Base-by-base conservation (phyloP, 2,888 invertebrate species). In the Nasonovia ribisnigri region DNA sequence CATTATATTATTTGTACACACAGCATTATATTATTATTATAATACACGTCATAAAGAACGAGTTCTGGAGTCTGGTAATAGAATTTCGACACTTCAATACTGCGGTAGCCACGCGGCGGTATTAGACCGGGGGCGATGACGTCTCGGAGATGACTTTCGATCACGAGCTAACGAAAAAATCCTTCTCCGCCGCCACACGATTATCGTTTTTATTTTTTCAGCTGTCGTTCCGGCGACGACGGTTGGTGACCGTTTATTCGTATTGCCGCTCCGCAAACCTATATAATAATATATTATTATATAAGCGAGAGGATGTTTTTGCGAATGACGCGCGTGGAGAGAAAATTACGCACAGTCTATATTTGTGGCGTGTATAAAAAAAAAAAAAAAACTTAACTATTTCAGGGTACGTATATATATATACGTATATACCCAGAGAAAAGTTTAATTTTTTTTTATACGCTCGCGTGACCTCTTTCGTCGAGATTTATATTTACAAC, bases 391-490 rank as follows among this genome's bases (percentile, higher is more conserved):
- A 77, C 77, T 77, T 77, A 24, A 77, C 77, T 36, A 77, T 77
- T 77, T 77, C 77, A 77, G 77, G 77, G 77, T 77, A 77, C 36
- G 36, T 36, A 77, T 36, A 16, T 29, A 11, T 77, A 77, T 20
- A 77, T 36, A 46, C 8, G 26, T 57, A 43, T 10, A 29, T 43
- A 60, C 60, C 43, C 57, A 4, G n/a, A 57, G 60, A 89, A 89
- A n/a, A 60, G 36, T 60, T 60, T 46, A 60, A 54, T 57, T 54
- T 54, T 54, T 88, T 77, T 42, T 42, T 29, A 26, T 57, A 42
- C 42, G 24, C 43, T 42, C 43, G 57, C 89, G 16, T 89, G 89
- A 89, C 89, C 89, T 60, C 43, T 89, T 89, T 89, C 43, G 43
- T 89, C 60, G n/a, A 60, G 29, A 89, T 89, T 89, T 89, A 89